Base-by-base conservation (phyloP, 2,797 vertebrate species). In the Tachyglossus aculeatus region DNA sequence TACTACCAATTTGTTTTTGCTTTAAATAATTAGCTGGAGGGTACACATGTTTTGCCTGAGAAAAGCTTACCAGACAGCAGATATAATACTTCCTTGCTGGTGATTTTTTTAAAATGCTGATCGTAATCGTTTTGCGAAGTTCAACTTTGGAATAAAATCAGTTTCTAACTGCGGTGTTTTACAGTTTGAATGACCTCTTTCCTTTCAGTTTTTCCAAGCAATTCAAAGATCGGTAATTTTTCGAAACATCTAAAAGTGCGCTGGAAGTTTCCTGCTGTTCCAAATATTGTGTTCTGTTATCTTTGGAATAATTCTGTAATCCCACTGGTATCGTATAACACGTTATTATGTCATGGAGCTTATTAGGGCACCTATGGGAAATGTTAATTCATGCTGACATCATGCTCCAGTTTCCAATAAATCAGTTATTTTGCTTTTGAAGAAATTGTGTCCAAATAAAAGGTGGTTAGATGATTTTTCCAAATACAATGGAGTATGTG, bases 211-310 rank as follows among this genome's bases (percentile, higher is more conserved):
- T 90, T 87, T 86, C 76, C 84, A 86, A 84, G 88, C 89, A 89
- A 91, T 93, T 93, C 94, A 91, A 90, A 94, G 93, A 96, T 96
- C 91, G 92, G 93, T 94, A 93, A 94, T 91, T 92, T 89, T 90
- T 93, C 94, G 93, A 95, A 93, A 94, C 93, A 95, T 95, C 92
- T 94, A 88, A 96, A 91, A 88, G 83, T 83, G 32, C 65, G 72
- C 88, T 92, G 95, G 95, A 96, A 96, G 95, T 94, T 91, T 88
- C 94, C 93, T 85, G 92, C 94, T 94, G 95, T 89, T 94, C 83
- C 81, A 82, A 93, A 88, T 90, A 93, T 93, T 93, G 88, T 89
- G 91, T 87, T 89, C 88, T 96, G 95, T 96, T 97, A 92, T 95
- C 93, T 95, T 96, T 96, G 96, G 95, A 95, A 91, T 88, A 90